Percentiles rank a stretch among this genome's conserved stretches.
Conservation (phyloP, 2,113 vertebrate species). For the Gavia stellata region DNA sequence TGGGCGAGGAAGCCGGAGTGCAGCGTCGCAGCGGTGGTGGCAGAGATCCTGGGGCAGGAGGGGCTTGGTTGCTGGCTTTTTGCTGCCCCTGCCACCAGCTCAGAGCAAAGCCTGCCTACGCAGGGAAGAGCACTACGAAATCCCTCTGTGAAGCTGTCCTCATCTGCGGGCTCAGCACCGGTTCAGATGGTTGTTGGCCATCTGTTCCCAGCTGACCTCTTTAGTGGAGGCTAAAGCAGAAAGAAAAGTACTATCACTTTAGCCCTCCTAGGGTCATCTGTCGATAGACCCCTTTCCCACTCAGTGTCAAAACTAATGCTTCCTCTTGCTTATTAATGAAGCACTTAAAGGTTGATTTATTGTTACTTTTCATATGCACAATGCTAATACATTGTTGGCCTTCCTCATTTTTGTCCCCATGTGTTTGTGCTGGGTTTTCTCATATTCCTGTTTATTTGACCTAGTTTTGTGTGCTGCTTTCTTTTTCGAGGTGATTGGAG, state of each 20-base stretch:
- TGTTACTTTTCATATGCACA: background rate
- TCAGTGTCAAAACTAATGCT: background rate
- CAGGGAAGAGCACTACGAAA: background rate
- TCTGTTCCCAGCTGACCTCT: constrained; percentile 41
- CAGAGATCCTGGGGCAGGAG: background rate
- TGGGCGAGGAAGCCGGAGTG: background rate
- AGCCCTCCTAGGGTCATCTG: background rate
- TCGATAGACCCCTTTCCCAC: background rate
- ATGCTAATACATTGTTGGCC: background rate
- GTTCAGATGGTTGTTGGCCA: background rate
- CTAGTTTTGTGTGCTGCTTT: background rate
- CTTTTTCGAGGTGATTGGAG: constrained; percentile 22
- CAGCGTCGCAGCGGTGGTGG: background rate
- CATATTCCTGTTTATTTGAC: background rate
- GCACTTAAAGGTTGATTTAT: background rate
- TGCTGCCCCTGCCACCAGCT: background rate
- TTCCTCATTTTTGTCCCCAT: background rate
- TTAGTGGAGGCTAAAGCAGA: background rate
- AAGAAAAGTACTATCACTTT: background rate
- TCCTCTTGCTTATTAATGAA: background rate
- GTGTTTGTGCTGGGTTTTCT: background rate
- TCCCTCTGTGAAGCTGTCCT: background rate
- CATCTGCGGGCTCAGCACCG: background rate
- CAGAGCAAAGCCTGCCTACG: background rate
- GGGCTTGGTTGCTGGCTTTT: background rate